These are phyloP conservation scores for Suncus etruscus DNA, from an alignment of 2,113 vertebrate species.

Conservation along the genomic window DNA sequence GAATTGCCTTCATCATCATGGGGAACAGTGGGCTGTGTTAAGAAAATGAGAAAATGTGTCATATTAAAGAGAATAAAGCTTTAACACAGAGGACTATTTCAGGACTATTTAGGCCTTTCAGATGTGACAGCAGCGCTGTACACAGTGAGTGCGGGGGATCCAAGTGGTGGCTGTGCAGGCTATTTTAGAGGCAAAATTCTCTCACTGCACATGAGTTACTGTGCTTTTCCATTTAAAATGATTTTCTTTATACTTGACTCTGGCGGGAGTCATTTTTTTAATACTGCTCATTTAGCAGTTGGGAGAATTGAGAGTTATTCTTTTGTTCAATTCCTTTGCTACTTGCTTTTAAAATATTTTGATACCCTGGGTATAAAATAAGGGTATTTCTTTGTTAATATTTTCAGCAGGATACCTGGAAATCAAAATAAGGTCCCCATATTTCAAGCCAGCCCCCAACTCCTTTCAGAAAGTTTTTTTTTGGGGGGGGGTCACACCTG, in stretches of 20 bases:
- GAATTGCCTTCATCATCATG: background rate
- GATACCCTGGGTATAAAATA: background rate
- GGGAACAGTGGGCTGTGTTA: slow-evolving; percentile 28
- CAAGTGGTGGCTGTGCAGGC: background rate
- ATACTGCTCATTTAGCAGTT: slow-evolving; percentile 26
- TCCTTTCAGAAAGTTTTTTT: slow-evolving; percentile 37
- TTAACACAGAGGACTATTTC: slow-evolving; percentile 37
- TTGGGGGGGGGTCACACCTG: too few relatives aligned
- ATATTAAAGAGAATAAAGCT: slow-evolving; percentile 43
- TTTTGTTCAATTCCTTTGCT: slow-evolving; percentile 20
- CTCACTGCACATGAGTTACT: background rate
- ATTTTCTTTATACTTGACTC: slow-evolving; percentile 38
- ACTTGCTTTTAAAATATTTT: slow-evolving; percentile 5
- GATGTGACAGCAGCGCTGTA: slow-evolving; percentile 45
- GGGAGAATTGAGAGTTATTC: background rate
- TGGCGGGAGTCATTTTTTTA: slow-evolving; percentile 21
- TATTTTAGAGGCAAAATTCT: slow-evolving; percentile 46
- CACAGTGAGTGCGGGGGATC: slow-evolving; percentile 15
- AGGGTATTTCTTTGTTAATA: slow-evolving; percentile 29
- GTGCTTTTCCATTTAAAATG: background rate
- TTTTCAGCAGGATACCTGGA: background rate
- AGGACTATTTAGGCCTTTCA: slow-evolving; percentile 47
- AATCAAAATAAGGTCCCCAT: background rate
- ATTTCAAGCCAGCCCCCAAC: background rate
- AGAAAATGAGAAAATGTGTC: slow-evolving; percentile 21